Base-by-base conservation (phyloP, 2,797 vertebrate genomes). In the Urophycis tenuis region DNA sequence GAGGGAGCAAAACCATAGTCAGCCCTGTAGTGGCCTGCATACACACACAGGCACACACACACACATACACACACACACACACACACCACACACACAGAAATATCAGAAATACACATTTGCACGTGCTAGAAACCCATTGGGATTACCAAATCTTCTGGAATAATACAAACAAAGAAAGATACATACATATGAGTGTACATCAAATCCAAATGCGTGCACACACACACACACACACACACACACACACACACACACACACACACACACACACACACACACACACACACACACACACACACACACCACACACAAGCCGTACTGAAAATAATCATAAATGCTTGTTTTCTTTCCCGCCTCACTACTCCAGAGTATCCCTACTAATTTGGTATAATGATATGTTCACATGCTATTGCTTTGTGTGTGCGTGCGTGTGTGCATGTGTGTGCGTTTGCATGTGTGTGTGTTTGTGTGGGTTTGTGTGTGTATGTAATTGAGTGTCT, bases 341-440 rank as follows among this genome's bases (percentile, higher is more conserved):
- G 72, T 87, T 89, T 84, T 85, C 53, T 60, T 88, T 83, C 72
- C 78, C 2, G 84, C 80, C 80, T 85, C 80, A 77, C 78, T 85
- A 85, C 78, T 79, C 64, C 39, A 36, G 71, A 60, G 77, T 80
- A 85, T 90, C 83, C 79, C 53, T 25, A 60, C 76, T 87, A 87
- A 89, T 81, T 87, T 49, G 45, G 74, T 33, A 83, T 84, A 83
- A 89, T 88, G 88, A 82, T 88, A 82, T 82, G 72, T 85, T 85
- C 87, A 76, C 78, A 74, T 79, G 83, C 79, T 76, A 74, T 84
- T 87, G 82, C 87, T 83, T 79, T 83, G 53, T 8, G n/a, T 25
- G 53, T 8, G n/a, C 25, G 53, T 60, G 6, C 25, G 53, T 60
- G 53, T 60, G n/a, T 60, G 17, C 22, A 19, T 19, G 17, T 22